Conservation (phyloP, 2,113 vertebrate species). For the Oenanthe oenanthe region DNA sequence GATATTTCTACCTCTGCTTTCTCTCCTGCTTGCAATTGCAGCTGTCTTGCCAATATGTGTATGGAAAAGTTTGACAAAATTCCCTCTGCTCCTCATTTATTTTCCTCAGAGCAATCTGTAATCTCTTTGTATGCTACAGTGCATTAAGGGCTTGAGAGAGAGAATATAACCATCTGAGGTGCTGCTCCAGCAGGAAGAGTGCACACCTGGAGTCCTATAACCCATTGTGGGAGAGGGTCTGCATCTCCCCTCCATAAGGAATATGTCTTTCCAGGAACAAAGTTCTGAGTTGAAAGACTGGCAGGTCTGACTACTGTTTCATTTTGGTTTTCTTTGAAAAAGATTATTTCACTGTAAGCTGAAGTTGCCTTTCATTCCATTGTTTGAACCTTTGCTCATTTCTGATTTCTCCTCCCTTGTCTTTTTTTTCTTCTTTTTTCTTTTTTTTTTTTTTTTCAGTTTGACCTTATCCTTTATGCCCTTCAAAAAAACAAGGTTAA, state of each 20-base stretch:
- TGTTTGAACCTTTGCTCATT: neutral
- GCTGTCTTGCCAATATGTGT: neutral
- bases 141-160: neutral
- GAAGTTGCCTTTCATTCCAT: neutral
- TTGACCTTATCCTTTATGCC: neutral
- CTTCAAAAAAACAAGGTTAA: neutral
- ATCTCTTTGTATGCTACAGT: neutral
- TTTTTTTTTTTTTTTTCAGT: neutral
- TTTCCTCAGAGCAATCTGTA: neutral
- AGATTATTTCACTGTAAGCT: neutral
- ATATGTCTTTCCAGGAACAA: neutral
- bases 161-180: neutral
- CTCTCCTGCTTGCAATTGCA: neutral
- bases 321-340: neutral
- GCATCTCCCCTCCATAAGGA: neutral
- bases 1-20: neutral
- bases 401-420: neutral
- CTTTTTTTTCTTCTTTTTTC: neutral
- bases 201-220: neutral
- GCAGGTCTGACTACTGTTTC: neutral
- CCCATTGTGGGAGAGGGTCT: neutral
- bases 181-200: neutral
- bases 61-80: neutral
- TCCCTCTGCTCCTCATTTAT: neutral
- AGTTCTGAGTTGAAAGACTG: neutral